These are phyloP conservation scores for Atherix ibis DNA, from an alignment of 2,888 invertebrate species.

Conservation along the genomic window DNA sequence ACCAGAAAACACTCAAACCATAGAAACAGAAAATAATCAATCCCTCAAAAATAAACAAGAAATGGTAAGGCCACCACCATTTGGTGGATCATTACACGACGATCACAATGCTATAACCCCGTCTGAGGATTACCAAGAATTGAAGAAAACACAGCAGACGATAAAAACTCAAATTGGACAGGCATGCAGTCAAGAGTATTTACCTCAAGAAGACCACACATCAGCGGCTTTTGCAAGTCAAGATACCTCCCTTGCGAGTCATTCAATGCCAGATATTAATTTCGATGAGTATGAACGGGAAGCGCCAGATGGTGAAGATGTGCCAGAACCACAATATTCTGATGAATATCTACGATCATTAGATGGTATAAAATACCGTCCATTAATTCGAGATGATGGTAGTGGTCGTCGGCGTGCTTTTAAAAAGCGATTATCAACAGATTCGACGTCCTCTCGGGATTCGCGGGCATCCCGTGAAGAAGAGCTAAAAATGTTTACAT, in stretches of 20 bases:
- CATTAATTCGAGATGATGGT: conserved; percentile 44
- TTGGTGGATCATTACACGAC: not conserved
- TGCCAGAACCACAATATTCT: conserved; percentile 21
- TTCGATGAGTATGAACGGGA: conserved; percentile 39
- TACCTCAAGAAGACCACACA: conserved; percentile 12
- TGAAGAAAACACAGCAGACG: too few relatives aligned
- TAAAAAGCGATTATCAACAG: conserved; percentile 41
- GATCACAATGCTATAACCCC: too few relatives aligned
- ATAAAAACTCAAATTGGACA: conserved; percentile 29
- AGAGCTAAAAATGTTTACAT: conserved; percentile 46
- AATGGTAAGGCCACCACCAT: too few relatives aligned
- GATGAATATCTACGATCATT: conserved; percentile 39
- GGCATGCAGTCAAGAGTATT: conserved; percentile 18
- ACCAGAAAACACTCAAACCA: too few relatives aligned
- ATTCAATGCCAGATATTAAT: conserved; percentile 33
- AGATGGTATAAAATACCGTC: conserved; percentile 47
- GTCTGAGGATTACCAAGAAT: too few relatives aligned
- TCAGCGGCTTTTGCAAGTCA: conserved; percentile 3
- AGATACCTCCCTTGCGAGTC: conserved; percentile 23
- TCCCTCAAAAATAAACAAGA: too few relatives aligned
- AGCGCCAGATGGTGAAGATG: conserved; percentile 25
- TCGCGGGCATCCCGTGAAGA: conserved; percentile 47
- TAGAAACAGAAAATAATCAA: too few relatives aligned
- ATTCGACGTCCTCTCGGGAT: conserved; percentile 40
- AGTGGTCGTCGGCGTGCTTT: conserved; percentile 43